Evolutionary conservation across 2,888 invertebrate genomes (phyloP).

Genomic region (Pammene aurita): DNA sequence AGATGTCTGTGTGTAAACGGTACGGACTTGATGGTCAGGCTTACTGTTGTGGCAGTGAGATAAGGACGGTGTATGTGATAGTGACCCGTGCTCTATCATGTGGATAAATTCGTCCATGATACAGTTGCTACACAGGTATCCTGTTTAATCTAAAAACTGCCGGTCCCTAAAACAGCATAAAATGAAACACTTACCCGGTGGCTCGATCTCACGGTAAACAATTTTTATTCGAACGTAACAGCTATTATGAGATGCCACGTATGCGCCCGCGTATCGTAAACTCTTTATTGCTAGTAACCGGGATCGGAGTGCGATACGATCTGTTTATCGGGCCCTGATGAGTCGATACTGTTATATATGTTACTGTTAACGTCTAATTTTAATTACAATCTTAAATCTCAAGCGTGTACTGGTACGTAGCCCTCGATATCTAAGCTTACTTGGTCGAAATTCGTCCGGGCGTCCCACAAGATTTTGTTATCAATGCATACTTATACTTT

Average conservation of each 20-base stretch:
- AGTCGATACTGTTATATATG: conserved; percentile 8
- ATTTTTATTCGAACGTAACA: conserved; percentile 65
- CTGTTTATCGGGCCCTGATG: conserved; percentile 63
- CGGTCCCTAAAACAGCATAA: conserved; percentile 48
- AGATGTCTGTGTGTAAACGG: no score
- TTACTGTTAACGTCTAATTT: neutral
- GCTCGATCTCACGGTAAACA: conserved; percentile 63
- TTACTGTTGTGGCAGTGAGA: no score
- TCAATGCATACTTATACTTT: no score
- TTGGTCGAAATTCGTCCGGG: no score
- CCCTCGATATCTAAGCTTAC: neutral
- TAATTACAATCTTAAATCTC: neutral
- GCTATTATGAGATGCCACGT: conserved; percentile 63
- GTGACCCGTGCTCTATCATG: no score
- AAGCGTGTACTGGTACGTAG: neutral
- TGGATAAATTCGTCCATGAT: no score
- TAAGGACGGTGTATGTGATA: no score
- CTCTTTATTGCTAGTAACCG: conserved; percentile 77
- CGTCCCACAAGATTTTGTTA: no score
- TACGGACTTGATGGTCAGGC: no score
- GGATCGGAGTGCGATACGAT: conserved; percentile 65
- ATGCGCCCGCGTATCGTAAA: conserved; percentile 53
- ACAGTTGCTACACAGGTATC: no score
- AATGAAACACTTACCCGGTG: conserved; percentile 47
- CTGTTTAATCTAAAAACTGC: neutral